phyloP scores from a whole-genome alignment of 2,888 invertebrate species.

The Macrophya alboannulata region DNA sequence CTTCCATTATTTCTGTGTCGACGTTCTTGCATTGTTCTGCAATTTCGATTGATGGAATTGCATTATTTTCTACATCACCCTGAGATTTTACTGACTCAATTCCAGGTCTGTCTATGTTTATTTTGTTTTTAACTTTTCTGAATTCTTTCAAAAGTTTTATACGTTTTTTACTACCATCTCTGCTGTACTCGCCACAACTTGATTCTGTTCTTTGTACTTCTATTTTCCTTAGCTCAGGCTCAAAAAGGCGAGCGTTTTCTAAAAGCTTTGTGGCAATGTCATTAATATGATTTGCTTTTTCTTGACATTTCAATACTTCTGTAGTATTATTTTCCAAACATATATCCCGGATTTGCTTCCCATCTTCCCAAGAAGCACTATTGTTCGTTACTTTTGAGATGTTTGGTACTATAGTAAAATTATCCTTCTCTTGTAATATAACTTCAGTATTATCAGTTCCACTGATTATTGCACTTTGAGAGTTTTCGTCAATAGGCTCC shows the following conservation, averaged over 20 bases:
- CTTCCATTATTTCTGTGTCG: slow-evolving; percentile 2
- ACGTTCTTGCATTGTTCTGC: neutral
- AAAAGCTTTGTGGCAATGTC: slow-evolving; percentile 55
- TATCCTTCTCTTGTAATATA: slow-evolving; percentile 33
- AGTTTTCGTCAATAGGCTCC: neutral
- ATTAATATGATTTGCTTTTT: slow-evolving; percentile 55
- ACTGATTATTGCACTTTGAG: slow-evolving; percentile 13
- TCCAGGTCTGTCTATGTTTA: neutral
- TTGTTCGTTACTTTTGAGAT: neutral
- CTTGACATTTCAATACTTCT: slow-evolving; percentile 39
- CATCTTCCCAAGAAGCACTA: slow-evolving; percentile 1
- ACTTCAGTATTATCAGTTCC: neutral
- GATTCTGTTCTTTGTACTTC: slow-evolving; percentile 13
- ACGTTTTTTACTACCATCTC: slow-evolving; percentile 61
- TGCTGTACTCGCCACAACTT: neutral
- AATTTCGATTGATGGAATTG: neutral
- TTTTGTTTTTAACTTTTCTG: slow-evolving; percentile 63
- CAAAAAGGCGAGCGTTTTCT: slow-evolving; percentile 54
- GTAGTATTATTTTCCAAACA: slow-evolving; percentile 17
- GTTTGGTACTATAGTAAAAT: neutral
- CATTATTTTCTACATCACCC: neutral
- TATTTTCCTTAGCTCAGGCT: slow-evolving; percentile 29
- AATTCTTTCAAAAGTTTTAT: slow-evolving; percentile 67
- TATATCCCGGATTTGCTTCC: neutral
- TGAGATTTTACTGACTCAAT: neutral